These are phyloP conservation scores for Picus viridis DNA, from an alignment of 2,797 vertebrate species.

Conservation along the genomic window DNA sequence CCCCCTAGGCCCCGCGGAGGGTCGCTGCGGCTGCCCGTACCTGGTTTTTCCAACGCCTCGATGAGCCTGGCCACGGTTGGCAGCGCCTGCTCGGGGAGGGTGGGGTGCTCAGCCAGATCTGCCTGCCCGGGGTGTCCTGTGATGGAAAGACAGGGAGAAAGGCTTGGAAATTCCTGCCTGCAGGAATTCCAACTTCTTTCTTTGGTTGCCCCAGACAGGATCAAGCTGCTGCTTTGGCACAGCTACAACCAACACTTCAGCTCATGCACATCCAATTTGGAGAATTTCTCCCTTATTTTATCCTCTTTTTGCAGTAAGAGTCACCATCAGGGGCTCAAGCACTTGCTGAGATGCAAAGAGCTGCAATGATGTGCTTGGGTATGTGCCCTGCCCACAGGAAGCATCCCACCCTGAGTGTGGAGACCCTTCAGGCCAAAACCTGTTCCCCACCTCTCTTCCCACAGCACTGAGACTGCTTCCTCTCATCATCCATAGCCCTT, in stretches of 20 bases:
- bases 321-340: not conserved
- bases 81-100: constrained; percentile 75
- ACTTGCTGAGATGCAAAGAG: not conserved
- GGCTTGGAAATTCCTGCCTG: not conserved
- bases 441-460: not conserved
- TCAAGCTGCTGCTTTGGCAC: constrained; percentile 49
- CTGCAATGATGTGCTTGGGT: not conserved
- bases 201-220: not conserved
- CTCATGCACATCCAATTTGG: not conserved
- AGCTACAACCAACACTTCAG: not conserved
- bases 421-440: not conserved
- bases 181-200: not conserved
- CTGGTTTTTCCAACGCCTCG: constrained; percentile 81
- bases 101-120: constrained; percentile 68
- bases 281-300: constrained; percentile 2
- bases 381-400: accelerated
- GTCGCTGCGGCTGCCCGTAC: not conserved
- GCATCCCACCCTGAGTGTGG: accelerated
- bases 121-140: constrained; percentile 71
- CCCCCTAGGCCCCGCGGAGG: accelerated
- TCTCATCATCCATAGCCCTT: not conserved
- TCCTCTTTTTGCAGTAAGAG: constrained; percentile 25
- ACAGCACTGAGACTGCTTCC: accelerated
- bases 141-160: constrained; percentile 29
- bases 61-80: constrained; percentile 77